Evolutionary conservation across 2,797 vertebrate genomes (phyloP).

Genomic region (Melanotaenia nigrans): DNA sequence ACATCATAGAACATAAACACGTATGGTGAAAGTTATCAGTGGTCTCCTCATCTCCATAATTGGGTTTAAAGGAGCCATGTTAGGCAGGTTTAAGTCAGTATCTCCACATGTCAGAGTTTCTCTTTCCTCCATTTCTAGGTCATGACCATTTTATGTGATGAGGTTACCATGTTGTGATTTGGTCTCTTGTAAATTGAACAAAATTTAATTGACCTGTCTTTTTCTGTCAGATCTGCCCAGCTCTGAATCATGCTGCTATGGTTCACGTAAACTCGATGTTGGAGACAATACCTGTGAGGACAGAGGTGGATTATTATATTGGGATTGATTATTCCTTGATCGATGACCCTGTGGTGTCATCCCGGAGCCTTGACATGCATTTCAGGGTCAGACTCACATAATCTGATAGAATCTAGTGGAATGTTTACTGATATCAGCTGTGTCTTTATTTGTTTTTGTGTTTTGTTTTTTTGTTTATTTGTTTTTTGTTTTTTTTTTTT

Average conservation of each 20-base stretch:
- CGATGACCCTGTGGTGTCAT: slow-evolving; percentile 85
- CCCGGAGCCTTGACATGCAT: slow-evolving; percentile 88
- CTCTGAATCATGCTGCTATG: slow-evolving; percentile 86
- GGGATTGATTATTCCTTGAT: slow-evolving; percentile 96
- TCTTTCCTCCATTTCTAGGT: neutral
- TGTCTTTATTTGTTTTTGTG: neutral
- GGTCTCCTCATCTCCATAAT: too few species aligned
- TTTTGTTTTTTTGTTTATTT: neutral
- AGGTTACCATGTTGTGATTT: neutral
- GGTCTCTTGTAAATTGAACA: neutral
- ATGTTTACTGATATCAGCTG: neutral
- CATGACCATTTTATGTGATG: neutral
- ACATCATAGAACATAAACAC: neutral
- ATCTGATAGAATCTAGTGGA: too few species aligned
- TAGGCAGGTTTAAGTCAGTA: neutral
- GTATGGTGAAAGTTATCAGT: neutral
- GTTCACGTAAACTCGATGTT: slow-evolving; percentile 90
- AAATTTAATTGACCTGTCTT: neutral
- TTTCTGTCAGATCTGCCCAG: slow-evolving; percentile 89
- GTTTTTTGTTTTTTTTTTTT: neutral
- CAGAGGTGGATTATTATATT: slow-evolving; percentile 85
- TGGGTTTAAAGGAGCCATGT: neutral
- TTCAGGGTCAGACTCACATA: slow-evolving; percentile 85
- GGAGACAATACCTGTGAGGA: slow-evolving; percentile 91
- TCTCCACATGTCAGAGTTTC: neutral